Evolutionary conservation across 2,113 vertebrate genomes (phyloP).

Genomic region (Synchiropus splendidus): DNA sequence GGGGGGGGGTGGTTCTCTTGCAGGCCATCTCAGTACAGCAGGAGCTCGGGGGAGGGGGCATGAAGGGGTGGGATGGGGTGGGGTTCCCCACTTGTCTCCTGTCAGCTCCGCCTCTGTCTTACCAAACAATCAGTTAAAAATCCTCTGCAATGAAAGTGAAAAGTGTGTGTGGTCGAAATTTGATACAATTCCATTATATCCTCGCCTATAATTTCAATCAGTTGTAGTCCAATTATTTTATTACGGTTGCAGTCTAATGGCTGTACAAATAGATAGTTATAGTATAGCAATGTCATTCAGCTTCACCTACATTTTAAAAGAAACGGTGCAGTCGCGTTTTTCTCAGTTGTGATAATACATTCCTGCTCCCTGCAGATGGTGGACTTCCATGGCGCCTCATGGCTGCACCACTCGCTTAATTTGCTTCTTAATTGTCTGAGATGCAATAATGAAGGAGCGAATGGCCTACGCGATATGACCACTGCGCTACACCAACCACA

Average conservation of each 20-base stretch:
- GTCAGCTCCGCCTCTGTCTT: slow-evolving; percentile 39
- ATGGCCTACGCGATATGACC: slow-evolving; percentile 16
- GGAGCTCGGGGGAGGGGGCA: slow-evolving; percentile 2
- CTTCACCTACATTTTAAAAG: slow-evolving; percentile 29
- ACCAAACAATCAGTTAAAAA: slow-evolving; percentile 44
- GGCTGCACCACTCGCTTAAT: slow-evolving; percentile 25
- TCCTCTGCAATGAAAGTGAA: too few species aligned
- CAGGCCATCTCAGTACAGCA: slow-evolving; percentile 40
- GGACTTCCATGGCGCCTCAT: slow-evolving; percentile 21
- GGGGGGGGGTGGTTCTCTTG: slow-evolving; percentile 29
- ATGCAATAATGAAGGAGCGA: slow-evolving; percentile 25
- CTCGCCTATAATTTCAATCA: too few species aligned
- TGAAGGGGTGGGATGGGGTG: neutral
- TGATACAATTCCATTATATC: too few species aligned
- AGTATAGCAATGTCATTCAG: slow-evolving; percentile 1
- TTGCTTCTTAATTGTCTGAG: slow-evolving; percentile 29
- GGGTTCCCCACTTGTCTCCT: slow-evolving; percentile 14
- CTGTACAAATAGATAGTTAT: too few species aligned
- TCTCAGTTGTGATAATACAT: neutral
- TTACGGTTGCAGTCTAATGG: too few species aligned
- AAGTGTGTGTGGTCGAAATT: too few species aligned
- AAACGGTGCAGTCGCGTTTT: neutral
- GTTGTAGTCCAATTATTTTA: too few species aligned
- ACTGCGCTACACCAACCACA: slow-evolving; percentile 5
- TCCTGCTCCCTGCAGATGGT: slow-evolving; percentile 8